Base-by-base conservation (phyloP, 2,113 vertebrate genomes). In the Seriola dumerili region DNA sequence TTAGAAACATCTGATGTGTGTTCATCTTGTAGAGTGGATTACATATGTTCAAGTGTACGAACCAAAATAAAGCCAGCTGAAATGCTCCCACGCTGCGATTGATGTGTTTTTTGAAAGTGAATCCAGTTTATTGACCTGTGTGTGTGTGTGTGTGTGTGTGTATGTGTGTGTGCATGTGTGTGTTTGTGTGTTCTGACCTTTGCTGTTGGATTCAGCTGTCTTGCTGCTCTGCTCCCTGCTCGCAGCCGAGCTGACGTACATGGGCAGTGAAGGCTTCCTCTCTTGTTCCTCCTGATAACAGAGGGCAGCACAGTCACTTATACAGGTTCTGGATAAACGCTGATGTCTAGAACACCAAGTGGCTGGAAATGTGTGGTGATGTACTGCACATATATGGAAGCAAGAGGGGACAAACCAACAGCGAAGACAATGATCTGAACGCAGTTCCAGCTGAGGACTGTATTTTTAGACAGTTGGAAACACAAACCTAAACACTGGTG, bases 181-280 rank as follows among this genome's bases (percentile, higher is more conserved):
- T 14, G 8, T 40, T 23, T 54, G 40, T 32, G 44, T 13, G 29
- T 32, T 34, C 88, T 90, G 94, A 97, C 96, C 96, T 94, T 93
- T 91, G 86, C 88, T 77, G 75, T 88, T 66, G 86, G 88, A 77
- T 66, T 88, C 84, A 11, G 14, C 38, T 17, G 71, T 72, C 76
- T 91, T 94, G 19, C 0, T 61, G 16, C 73, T 57, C 8, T 74
- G 72, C 55, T 89, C 83, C 25, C 83, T 91, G 78, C 85, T 91
- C 40, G 93, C 88, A 63, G 92, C 75, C 19, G 94, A 92, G 52
- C 82, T 57, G 64, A 74, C 78, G 0, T 76, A 76, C 21, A 83
- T 21, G 17, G 92, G 87, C 84, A 81, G 44, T 1, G 68, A 75
- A 36, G 29, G 89, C 63, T 88, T 95, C 88, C 76, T 93, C 75